These are phyloP conservation scores for Monochamus saltuarius DNA, from an alignment of 1,140 invertebrate species.

Conservation along the genomic window DNA sequence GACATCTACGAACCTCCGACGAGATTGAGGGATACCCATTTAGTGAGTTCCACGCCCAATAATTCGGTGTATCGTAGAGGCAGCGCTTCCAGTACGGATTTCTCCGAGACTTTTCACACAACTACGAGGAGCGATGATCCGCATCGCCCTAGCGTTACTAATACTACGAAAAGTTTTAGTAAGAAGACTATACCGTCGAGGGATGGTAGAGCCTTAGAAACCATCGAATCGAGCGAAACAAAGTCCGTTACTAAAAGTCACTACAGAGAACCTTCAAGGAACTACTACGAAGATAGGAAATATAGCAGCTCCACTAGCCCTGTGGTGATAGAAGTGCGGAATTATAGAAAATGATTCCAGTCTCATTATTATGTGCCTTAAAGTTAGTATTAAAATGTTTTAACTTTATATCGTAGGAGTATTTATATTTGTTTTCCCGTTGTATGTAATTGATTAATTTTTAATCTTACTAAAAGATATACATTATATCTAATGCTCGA, in stretches of 20 bases:
- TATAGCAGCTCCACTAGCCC: conserved; percentile 46
- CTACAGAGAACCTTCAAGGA: conserved; percentile 52
- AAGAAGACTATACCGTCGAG: conserved; percentile 65
- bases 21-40: conserved; percentile 38
- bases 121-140: conserved; percentile 66
- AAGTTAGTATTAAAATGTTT: not conserved
- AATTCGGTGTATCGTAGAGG: conserved; percentile 54
- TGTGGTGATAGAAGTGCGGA: conserved; percentile 56
- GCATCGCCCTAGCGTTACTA: conserved; percentile 62
- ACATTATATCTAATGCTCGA: too few species aligned
- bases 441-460: too few species aligned
- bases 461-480: too few species aligned
- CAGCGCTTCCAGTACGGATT: conserved; percentile 67
- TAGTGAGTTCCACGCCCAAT: conserved; percentile 29
- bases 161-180: conserved; percentile 66
- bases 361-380: conserved; percentile 14
- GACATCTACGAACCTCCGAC: conserved; percentile 50
- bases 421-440: too few species aligned
- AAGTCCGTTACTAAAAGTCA: conserved; percentile 67
- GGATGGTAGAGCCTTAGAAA: conserved; percentile 60
- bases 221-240: conserved; percentile 67
- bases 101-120: conserved; percentile 67
- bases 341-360: conserved; percentile 41
- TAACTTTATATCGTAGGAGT: conserved; percentile 5
- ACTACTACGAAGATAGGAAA: conserved; percentile 56